phyloP scores from a whole-genome alignment of 2,113 vertebrate genomes.

The Panthera leo region DNA sequence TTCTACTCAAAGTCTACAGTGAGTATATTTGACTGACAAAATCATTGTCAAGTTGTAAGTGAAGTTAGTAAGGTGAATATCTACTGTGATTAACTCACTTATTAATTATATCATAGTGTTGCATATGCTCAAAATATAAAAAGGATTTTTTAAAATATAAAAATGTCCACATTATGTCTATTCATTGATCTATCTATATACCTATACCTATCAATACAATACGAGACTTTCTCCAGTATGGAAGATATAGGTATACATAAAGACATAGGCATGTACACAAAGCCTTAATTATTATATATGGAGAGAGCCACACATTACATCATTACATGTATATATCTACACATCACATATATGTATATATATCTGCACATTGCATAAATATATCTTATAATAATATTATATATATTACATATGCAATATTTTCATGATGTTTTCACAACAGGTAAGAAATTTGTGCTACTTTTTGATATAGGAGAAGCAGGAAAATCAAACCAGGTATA shows the following conservation, averaged over 20 bases:
- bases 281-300: background rate
- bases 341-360: no score
- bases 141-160: no score
- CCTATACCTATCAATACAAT: background rate
- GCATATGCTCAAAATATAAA: background rate
- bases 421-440: background rate
- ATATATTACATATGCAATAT: background rate
- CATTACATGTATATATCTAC: background rate
- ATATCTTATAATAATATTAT: background rate
- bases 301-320: background rate
- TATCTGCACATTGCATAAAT: background rate
- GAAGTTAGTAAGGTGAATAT: background rate
- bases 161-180: background rate
- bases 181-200: background rate
- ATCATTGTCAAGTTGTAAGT: background rate
- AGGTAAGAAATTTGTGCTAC: background rate
- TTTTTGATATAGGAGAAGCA: background rate
- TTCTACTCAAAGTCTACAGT: background rate
- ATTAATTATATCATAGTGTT: background rate
- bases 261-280: background rate
- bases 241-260: background rate
- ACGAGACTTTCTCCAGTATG: background rate
- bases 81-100: background rate
- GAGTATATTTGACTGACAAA: background rate
- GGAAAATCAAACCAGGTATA: background rate